Evolutionary conservation across 2,797 vertebrate species (phyloP).

Genomic region (Meriones psammophilus): DNA sequence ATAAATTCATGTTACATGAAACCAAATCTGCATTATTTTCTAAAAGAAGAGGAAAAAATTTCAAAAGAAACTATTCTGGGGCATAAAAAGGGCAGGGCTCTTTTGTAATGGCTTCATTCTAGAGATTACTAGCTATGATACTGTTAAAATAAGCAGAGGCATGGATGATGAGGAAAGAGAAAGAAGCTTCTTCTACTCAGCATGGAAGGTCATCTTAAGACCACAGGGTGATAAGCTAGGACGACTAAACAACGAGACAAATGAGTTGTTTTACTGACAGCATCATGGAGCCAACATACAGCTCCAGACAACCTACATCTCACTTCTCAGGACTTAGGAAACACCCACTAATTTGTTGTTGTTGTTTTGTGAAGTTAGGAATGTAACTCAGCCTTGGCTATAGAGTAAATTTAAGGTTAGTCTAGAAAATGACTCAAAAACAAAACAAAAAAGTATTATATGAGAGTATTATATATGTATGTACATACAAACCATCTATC

Average conservation of each 20-base stretch:
- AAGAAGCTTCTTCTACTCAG: not conserved
- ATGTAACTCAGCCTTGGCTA: not conserved
- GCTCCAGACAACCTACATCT: not conserved
- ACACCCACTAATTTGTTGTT: conserved; percentile 36
- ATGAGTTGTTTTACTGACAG: not conserved
- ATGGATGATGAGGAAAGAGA: not conserved
- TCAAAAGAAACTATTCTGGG: conserved; percentile 17
- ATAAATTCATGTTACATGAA: conserved; percentile 39
- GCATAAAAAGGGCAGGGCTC: not conserved
- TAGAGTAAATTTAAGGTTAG: not conserved
- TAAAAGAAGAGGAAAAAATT: conserved; percentile 55
- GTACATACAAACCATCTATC: not conserved
- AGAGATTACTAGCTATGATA: conserved; percentile 10
- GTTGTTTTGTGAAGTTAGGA: not conserved
- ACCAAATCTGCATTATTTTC: conserved; percentile 56
- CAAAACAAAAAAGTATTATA: not conserved
- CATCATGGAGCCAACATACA: not conserved
- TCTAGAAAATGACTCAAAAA: not conserved
- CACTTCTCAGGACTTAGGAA: conserved; percentile 45
- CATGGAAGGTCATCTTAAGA: not conserved
- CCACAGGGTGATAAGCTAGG: not conserved
- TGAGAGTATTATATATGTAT: not conserved
- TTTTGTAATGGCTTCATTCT: conserved; percentile 14
- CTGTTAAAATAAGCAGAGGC: conserved; percentile 43
- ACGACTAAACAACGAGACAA: conserved; percentile 49